phyloP scores from a whole-genome alignment of 2,888 invertebrate genomes.

The Polyploca ridens region DNA sequence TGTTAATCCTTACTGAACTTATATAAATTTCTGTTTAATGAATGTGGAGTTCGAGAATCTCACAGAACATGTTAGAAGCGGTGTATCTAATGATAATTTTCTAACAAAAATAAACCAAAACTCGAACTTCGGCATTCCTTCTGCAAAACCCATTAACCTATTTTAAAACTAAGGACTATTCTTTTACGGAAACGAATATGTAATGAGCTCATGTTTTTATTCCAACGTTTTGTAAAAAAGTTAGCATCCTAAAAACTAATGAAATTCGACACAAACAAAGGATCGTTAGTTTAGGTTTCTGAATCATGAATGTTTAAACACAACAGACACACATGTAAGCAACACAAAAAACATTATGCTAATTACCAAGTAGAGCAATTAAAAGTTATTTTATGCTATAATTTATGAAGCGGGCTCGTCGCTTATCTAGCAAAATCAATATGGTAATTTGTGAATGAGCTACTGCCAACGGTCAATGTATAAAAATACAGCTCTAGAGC shows the following conservation, averaged over 20 bases:
- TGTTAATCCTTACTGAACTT: too few species aligned
- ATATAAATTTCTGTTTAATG: too few species aligned
- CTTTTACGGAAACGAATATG: slow-evolving; percentile 1
- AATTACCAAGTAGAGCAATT: slow-evolving; percentile 36
- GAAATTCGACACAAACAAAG: slow-evolving; percentile 11
- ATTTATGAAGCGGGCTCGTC: slow-evolving; percentile 38
- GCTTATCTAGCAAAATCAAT: slow-evolving; percentile 71
- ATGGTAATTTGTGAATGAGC: slow-evolving; percentile 60
- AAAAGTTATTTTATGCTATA: slow-evolving; percentile 42
- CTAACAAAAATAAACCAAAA: too few species aligned
- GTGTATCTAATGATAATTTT: too few species aligned
- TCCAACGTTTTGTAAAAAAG: neutral
- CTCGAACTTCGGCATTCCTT: too few species aligned
- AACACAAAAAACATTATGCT: slow-evolving; percentile 20
- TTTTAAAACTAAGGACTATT: neutral
- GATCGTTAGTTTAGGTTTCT: slow-evolving; percentile 22
- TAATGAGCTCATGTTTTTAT: neutral
- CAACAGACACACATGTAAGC: slow-evolving; percentile 17
- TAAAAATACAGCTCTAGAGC: slow-evolving; percentile 36
- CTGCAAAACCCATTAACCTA: too few species aligned
- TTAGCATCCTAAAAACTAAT: neutral
- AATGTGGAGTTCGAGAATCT: too few species aligned
- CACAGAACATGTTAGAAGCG: too few species aligned
- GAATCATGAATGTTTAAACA: slow-evolving; percentile 19
- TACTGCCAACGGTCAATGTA: slow-evolving; percentile 57